Evolutionary conservation across 1,140 invertebrate species (phyloP).

Genomic region (Gerris buenoi): DNA sequence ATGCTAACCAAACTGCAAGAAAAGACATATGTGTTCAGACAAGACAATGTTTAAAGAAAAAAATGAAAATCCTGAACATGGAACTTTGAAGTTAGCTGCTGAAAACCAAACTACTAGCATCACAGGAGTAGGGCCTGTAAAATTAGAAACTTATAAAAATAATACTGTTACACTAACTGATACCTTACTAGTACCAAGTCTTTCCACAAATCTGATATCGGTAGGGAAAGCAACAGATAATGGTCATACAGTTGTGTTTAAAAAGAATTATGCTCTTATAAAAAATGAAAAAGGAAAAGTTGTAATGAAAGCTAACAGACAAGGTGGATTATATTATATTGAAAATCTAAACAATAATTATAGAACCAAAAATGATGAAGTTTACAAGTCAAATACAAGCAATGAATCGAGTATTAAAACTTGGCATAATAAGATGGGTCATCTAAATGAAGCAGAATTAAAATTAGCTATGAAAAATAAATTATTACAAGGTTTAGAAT

Average conservation of each 20-base stretch:
- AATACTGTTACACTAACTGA: too few relatives aligned
- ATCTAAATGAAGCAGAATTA: too few relatives aligned
- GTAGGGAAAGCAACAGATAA: not conserved
- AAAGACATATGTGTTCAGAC: not conserved
- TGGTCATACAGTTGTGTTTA: not conserved
- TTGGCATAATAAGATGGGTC: not conserved
- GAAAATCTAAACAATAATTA: too few relatives aligned
- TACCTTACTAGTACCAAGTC: not conserved
- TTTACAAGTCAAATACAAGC: too few relatives aligned
- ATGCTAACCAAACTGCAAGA: not conserved
- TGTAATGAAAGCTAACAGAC: too few relatives aligned
- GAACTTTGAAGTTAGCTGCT: not conserved
- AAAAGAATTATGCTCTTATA: not conserved
- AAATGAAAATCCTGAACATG: not conserved
- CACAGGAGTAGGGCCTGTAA: not conserved
- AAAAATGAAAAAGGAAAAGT: too few relatives aligned
- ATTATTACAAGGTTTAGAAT: too few relatives aligned
- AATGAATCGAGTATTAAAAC: not conserved
- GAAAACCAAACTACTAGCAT: not conserved
- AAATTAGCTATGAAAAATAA: too few relatives aligned
- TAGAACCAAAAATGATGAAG: not conserved
- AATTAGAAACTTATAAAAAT: not conserved
- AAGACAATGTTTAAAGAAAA: not conserved
- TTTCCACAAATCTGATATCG: not conserved
- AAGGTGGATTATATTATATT: too few relatives aligned